Evolutionary conservation across 2,797 vertebrate species (phyloP).

Genomic region (Amphiprion clarkii): DNA sequence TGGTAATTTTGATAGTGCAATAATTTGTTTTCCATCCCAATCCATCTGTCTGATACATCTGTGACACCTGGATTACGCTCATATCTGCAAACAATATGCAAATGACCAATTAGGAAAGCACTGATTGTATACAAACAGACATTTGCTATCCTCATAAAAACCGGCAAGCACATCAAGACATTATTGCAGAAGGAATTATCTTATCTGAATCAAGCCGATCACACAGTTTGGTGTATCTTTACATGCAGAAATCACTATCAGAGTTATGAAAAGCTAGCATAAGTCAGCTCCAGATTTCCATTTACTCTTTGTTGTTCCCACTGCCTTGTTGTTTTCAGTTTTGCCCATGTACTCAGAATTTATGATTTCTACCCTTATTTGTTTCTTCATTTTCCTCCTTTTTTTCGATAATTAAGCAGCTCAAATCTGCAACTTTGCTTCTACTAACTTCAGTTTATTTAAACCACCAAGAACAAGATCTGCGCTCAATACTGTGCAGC

Average conservation of each 20-base stretch:
- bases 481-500: not conserved
- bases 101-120: slow-evolving; percentile 1
- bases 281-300: not conserved
- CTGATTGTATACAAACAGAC: not conserved
- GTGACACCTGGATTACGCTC: slow-evolving; percentile 5
- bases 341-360: not conserved
- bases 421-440: not conserved
- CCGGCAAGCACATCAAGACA: not conserved
- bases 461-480: not conserved
- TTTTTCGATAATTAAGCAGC: not conserved
- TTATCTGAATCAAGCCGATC: slow-evolving; percentile 17
- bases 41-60: slow-evolving; percentile 12
- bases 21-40: not conserved
- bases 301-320: not conserved
- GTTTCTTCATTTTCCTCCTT: not conserved
- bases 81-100: not conserved
- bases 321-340: not conserved
- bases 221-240: not conserved
- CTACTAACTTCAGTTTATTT: not conserved
- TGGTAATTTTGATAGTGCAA: slow-evolving; percentile 6
- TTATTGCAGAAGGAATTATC: not conserved
- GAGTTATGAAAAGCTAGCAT: slow-evolving; percentile 1
- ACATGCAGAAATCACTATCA: not conserved
- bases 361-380: not conserved
- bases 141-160: slow-evolving; percentile 11